Percentiles rank a stretch among this genome's conserved stretches.
These are phyloP conservation scores for Clamator glandarius DNA, from an alignment of 2,797 vertebrate genomes.

Conservation along the genomic window DNA sequence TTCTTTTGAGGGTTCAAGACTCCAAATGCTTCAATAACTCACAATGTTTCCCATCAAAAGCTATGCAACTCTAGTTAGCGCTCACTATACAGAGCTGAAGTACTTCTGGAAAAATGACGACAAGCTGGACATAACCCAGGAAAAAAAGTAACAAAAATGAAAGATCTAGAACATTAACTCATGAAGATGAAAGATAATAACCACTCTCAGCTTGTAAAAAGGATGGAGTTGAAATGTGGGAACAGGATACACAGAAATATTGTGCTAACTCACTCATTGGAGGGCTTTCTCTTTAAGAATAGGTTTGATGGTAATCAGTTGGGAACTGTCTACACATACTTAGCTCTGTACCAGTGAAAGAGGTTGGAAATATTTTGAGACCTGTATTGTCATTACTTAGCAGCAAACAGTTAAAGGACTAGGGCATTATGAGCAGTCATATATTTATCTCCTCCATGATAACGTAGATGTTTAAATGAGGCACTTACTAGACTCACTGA, in stretches of 20 bases:
- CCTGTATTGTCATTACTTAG: not conserved
- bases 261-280: not conserved
- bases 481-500: not conserved
- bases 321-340: fast-evolving
- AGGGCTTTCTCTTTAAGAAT: not conserved
- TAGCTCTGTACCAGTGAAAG: not conserved
- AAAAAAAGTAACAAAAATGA: not conserved
- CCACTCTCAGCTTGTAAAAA: not conserved
- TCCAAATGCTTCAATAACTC: not conserved
- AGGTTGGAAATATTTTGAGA: not conserved
- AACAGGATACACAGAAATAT: not conserved
- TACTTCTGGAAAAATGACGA: not conserved
- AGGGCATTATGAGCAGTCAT: not conserved
- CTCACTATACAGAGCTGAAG: not conserved
- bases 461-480: not conserved
- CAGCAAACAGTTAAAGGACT: not conserved
- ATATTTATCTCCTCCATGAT: not conserved
- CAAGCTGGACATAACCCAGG: not conserved
- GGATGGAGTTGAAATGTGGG: not conserved
- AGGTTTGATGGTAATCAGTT: not conserved
- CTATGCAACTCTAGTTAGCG: not conserved
- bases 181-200: not conserved
- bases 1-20: not conserved
- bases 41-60: not conserved
- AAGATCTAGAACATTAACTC: not conserved